Evolutionary conservation across 1,140 invertebrate species (phyloP).

Genomic region (Fragariocoptes setiger): DNA sequence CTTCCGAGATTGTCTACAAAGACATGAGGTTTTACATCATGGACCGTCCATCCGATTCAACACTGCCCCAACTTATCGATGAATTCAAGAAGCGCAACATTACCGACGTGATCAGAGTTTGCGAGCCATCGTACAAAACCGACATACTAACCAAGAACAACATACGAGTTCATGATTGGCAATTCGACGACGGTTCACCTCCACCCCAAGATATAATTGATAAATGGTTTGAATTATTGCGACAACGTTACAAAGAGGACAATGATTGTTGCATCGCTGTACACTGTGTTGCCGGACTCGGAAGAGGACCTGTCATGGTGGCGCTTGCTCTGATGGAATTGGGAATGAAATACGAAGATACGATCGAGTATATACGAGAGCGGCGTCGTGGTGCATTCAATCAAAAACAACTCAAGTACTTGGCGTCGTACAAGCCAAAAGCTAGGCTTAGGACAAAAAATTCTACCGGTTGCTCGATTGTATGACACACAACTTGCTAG

Average conservation of each 20-base stretch:
- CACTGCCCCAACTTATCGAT: conserved; percentile 59
- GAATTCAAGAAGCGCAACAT: conserved; percentile 72
- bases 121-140: conserved; percentile 74
- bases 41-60: conserved; percentile 70
- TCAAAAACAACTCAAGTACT: conserved; percentile 66
- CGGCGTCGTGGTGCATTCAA: conserved; percentile 79
- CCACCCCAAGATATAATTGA: conserved; percentile 35
- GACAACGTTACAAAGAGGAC: conserved; percentile 38
- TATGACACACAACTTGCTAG: too few species aligned
- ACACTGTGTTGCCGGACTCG: conserved; percentile 78
- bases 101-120: conserved; percentile 68
- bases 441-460: conserved; percentile 68
- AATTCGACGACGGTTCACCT: conserved; percentile 21
- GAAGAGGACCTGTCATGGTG: conserved; percentile 74
- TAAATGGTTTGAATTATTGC: conserved; percentile 65
- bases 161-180: conserved; percentile 28
- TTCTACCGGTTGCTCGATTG: too few species aligned
- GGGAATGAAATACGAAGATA: conserved; percentile 85
- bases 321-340: conserved; percentile 79
- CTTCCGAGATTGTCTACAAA: conserved; percentile 71
- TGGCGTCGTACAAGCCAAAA: conserved; percentile 81
- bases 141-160: conserved; percentile 48
- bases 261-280: conserved; percentile 68
- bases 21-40: conserved; percentile 85
- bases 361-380: conserved; percentile 78